Evolutionary conservation across 2,113 vertebrate species (phyloP).

Genomic region (Melanerpes formicivorus): DNA sequence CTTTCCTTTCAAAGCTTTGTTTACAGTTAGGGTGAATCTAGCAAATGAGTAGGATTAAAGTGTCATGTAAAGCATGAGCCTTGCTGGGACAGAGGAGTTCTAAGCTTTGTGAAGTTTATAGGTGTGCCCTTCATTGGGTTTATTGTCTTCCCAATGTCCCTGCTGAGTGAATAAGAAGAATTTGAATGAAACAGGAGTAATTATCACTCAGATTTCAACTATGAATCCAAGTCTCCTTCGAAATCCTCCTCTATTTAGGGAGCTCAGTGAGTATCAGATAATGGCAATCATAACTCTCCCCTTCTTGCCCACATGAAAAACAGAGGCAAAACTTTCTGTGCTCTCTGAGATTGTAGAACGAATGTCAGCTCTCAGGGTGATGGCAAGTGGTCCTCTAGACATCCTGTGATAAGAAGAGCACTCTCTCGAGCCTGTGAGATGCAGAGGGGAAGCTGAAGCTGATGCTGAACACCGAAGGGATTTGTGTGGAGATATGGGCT

Average conservation of each 20-base stretch:
- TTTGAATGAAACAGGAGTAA: slow-evolving; percentile 30
- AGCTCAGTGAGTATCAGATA: slow-evolving; percentile 14
- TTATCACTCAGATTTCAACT: slow-evolving; percentile 1
- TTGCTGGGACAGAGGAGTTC: slow-evolving; percentile 51
- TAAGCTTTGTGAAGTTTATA: slow-evolving; percentile 57
- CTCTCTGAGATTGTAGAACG: not conserved
- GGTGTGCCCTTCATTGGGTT: not conserved
- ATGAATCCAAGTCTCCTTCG: slow-evolving; percentile 50
- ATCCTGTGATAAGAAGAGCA: fast-evolving
- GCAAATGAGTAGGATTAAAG: slow-evolving; percentile 75
- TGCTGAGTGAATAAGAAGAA: slow-evolving; percentile 26
- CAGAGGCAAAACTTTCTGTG: not conserved
- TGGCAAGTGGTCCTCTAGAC: not conserved
- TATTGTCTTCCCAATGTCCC: not conserved
- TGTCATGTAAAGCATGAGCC: slow-evolving; percentile 64
- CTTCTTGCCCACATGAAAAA: not conserved
- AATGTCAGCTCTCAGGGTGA: not conserved
- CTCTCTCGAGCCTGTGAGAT: fast-evolving
- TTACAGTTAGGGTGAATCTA: slow-evolving; percentile 68
- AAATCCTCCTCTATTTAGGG: slow-evolving; percentile 35
- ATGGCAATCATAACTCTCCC: not conserved
- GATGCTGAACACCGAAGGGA: fast-evolving
- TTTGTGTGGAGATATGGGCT: not conserved
- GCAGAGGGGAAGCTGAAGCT: not conserved
- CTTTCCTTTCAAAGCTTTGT: slow-evolving; percentile 68